phyloP scores from a whole-genome alignment of 2,797 vertebrate genomes.

The Microctenopoma lineatum region DNA sequence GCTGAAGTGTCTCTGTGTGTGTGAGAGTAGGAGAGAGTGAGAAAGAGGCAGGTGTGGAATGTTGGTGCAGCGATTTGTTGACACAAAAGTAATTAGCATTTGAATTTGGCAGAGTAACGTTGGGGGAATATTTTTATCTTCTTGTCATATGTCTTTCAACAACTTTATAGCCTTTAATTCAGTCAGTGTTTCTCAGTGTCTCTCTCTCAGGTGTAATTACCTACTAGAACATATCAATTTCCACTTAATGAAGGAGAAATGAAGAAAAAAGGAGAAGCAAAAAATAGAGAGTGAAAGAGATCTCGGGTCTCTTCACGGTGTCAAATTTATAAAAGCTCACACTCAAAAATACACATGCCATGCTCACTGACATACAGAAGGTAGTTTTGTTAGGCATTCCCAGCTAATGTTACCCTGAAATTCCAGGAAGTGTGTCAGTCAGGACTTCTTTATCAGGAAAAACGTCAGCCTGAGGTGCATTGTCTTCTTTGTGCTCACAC shows the following conservation, averaged over 20 bases:
- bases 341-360: background rate
- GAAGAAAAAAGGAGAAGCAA: conserved; percentile 24
- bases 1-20: background rate
- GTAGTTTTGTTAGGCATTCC: conserved; percentile 25
- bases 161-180: conserved; percentile 13
- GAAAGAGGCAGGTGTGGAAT: conserved; percentile 9
- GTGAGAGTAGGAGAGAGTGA: background rate
- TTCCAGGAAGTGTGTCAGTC: conserved; percentile 75
- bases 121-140: conserved; percentile 14
- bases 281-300: conserved; percentile 36
- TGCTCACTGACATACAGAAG: background rate
- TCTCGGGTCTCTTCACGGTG: background rate
- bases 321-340: background rate
- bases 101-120: conserved; percentile 4
- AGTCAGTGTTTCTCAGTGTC: conserved; percentile 3
- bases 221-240: conserved; percentile 64
- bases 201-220: conserved; percentile 65
- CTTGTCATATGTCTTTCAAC: conserved; percentile 20
- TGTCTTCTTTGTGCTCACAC: conserved; percentile 60
- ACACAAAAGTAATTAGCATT: conserved; percentile 4
- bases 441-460: conserved; percentile 60
- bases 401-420: conserved; percentile 52
- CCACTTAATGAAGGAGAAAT: conserved; percentile 48
- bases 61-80: conserved; percentile 1
- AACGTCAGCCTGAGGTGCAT: conserved; percentile 59